phyloP scores from a whole-genome alignment of 35 echinoderm and acorn worm species.

The Acanthaster planci region DNA sequence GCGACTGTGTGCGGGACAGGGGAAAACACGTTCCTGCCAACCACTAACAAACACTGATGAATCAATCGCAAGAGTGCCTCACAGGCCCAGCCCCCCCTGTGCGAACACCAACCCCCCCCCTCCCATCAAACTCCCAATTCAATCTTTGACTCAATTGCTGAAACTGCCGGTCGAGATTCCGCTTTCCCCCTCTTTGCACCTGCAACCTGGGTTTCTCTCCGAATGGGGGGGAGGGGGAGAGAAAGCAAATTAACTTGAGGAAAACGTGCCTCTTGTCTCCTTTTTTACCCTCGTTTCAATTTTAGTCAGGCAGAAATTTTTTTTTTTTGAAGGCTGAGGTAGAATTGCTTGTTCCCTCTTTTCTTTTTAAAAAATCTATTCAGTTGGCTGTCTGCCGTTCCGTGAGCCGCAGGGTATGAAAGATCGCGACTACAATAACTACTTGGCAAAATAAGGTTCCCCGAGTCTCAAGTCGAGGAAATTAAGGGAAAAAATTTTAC shows the following conservation, averaged over 20 bases:
- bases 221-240: background rate
- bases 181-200: background rate
- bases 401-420: too few relatives aligned
- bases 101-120: too few relatives aligned
- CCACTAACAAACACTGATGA: background rate
- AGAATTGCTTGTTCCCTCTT: too few relatives aligned
- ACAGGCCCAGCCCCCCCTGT: background rate
- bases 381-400: too few relatives aligned
- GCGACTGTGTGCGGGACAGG: too few relatives aligned
- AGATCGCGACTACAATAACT: too few relatives aligned
- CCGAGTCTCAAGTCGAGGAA: too few relatives aligned
- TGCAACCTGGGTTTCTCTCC: background rate
- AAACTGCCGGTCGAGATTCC: background rate
- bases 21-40: background rate
- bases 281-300: background rate
- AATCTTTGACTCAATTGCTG: slow-evolving; percentile 19
- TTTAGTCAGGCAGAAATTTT: slow-evolving; percentile 11
- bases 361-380: too few relatives aligned
- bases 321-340: background rate
- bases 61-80: slow-evolving; percentile 8
- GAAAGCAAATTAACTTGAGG: background rate
- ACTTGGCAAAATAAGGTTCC: too few relatives aligned
- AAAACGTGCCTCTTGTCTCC: background rate
- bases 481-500: too few relatives aligned
- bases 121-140: background rate